Base-by-base conservation (phyloP, 35 echinoderm and acorn worm genomes). In the Strongylocentrotus purpuratus region DNA sequence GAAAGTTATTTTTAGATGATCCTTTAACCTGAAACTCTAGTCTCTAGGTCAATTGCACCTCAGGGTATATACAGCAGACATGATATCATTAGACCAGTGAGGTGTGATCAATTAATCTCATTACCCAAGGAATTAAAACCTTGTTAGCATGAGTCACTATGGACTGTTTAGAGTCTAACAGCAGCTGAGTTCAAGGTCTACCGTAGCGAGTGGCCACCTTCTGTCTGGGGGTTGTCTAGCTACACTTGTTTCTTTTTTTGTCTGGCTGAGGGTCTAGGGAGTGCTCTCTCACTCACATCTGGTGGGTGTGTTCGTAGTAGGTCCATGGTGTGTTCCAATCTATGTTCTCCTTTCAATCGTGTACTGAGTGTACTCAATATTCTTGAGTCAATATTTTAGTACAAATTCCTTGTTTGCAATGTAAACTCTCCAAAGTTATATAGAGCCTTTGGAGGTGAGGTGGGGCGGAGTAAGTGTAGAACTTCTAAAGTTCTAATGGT, bases 271-370 rank as follows among this genome's bases (percentile, higher is more conserved):
- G 28, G 65, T 78, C 25, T 78, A 78, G 65, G 65, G 65, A 78
- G 65, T 78, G 65, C 65, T 78, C 5, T 22, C 65, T 78, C 5
- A 3, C 65, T 41, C 35, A 7, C 65, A 78, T 78, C 65, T 78
- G 65, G 65, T 78, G 65, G 65, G 65, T 78, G 65, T 78, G 65
- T 78, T 78, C 65, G n/a, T n/a, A n/a, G n/a, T n/a, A n/a, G n/a
- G n/a, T n/a, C n/a, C n/a, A n/a, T n/a, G 65, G 65, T 78, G 65
- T 78, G 65, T 78, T 78, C 65, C 65, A 78, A 78, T 71, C 8
- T 15, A 55, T 55, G 50, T 55, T 59, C 65, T 78, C 65, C 65
- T n/a, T 78, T 78, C 65, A 78, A 5, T 28, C 0, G 65, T 78
- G 52, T 59, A 1, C 35, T 41, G 35, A 41, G 35, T 41, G 28